Evolutionary conservation across 2,113 vertebrate genomes (phyloP), one percentile per base, ranked within the genome.

Genomic region (Bambusicola thoracicus): DNA sequence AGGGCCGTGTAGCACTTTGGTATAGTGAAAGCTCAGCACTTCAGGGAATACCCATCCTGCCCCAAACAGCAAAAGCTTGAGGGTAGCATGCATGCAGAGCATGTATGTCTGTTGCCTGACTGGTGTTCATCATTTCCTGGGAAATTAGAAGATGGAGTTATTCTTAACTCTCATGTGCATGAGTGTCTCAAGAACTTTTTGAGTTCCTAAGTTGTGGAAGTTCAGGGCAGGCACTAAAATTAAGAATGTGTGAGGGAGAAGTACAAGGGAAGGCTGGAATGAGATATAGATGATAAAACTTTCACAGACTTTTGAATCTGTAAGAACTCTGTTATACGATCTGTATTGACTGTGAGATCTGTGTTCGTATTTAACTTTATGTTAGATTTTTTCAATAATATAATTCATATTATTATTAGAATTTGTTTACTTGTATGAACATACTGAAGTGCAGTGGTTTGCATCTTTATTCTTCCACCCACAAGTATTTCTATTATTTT

Each of bases 1-100:
- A 95, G 76, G 90, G 94, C 93, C 14, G 30, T 89, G 74, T 89
- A 89, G 87, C 84, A 95, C 89, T 94, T 78, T 90, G 68, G 82
- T 85, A 68, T 3, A 27, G 93, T 46, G 73, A 81, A 96, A 90
- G 10, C 83, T 89, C 55, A 84, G 41, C 22, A 29, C 96, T 66
- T 93, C 29, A 53, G 63, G 74, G 32, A 95, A 80, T 41, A 90
- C 43, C 79, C 43, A 58, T 63, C 18, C 53, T 92, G 38, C 87
- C 85, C 76, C 59, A 89, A 67, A 70, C 0, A 69, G 34, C 32
- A 94, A 89, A 66, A 73, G 43, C 70, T 73, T 59, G 51, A 87
- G 72, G 69, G 19, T 25, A 85, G 16, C 68, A 55, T 2, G 5
- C 36, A 17, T 80, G 63, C 15, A 67, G 43, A 58, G 67, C 6